Evolutionary conservation across 2,113 vertebrate species (phyloP).

Genomic region (Columbina picui): DNA sequence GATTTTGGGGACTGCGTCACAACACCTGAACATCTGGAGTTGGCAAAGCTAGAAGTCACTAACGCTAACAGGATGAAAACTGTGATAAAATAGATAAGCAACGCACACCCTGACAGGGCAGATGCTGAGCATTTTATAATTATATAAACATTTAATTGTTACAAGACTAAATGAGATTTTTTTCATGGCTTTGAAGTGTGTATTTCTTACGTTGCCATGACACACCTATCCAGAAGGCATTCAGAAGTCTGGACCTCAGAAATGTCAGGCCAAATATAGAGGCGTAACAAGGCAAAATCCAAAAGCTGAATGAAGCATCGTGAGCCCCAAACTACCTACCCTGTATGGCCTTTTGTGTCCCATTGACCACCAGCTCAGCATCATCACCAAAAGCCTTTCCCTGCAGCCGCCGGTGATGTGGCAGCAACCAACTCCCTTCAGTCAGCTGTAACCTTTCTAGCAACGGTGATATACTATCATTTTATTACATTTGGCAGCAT

Average conservation of each 20-base stretch:
- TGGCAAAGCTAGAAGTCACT: not conserved
- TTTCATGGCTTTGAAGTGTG: accelerated
- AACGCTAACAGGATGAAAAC: slow-evolving; percentile 11
- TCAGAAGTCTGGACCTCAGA: not conserved
- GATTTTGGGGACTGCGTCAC: not conserved
- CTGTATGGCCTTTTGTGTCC: accelerated
- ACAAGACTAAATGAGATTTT: not conserved
- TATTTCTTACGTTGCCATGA: not conserved
- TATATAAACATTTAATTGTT: not conserved
- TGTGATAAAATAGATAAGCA: not conserved
- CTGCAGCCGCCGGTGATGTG: not conserved
- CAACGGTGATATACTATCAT: no score
- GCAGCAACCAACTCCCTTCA: not conserved
- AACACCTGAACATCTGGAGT: not conserved
- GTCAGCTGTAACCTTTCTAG: no score
- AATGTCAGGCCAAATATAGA: not conserved
- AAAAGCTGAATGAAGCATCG: not conserved
- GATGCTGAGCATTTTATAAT: not conserved
- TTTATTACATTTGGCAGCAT: no score
- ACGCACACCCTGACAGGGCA: not conserved
- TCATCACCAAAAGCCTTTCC: not conserved
- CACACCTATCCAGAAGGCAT: not conserved
- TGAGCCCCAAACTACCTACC: not conserved
- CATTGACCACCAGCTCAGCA: not conserved
- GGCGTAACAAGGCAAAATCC: not conserved